Evolutionary conservation across 2,797 vertebrate genomes (phyloP), one percentile per base, ranked within the genome.

Genomic region (Hippopotamyrus pictus): DNA sequence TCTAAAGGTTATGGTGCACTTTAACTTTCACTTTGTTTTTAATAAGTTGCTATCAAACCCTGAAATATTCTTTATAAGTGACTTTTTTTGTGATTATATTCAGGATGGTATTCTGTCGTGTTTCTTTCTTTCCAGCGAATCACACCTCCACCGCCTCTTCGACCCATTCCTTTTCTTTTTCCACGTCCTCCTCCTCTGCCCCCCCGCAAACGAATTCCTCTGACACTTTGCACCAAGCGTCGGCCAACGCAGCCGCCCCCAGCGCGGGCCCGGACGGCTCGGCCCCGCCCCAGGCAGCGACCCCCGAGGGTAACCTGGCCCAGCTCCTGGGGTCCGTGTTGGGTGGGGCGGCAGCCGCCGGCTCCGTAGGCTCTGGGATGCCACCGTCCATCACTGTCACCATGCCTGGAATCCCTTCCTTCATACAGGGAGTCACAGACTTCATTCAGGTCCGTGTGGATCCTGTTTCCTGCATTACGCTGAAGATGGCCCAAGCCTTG

Each of bases 351-450:
- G 91, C 93, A 0, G 95, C 94, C 76, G 90, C 94, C 3, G 94
- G 95, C 6, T 95, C 95, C 4, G 83, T 73, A 0, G 93, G 92
- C 11, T 87, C 93, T 1, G 92, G 89, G 0, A 93, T 92, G 5
- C 91, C 94, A 53, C 97, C 97, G 1, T 97, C 97, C 3, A 96
- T 98, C 89, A 97, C 97, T 0, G 96, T 98, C 91, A 97, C 97
- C 0, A 96, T 97, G 90, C 97, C 97, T 0, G 97, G 97, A 0
- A 96, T 98, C 33, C 97, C 98, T 0, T 94, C 96, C 44, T 97
- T 98, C 91, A 96, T 98, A 88, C 97, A 98, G 92, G 97, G 97
- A 91, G 95, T 98, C 93, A 96, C 95, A 1, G 97, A 98, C 44
- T 97, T 98, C 91, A 95, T 98, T 91, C 97, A 98, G 97, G 98